phyloP scores from a whole-genome alignment of 2,797 vertebrate genomes.

The Telmatherina bonti region DNA sequence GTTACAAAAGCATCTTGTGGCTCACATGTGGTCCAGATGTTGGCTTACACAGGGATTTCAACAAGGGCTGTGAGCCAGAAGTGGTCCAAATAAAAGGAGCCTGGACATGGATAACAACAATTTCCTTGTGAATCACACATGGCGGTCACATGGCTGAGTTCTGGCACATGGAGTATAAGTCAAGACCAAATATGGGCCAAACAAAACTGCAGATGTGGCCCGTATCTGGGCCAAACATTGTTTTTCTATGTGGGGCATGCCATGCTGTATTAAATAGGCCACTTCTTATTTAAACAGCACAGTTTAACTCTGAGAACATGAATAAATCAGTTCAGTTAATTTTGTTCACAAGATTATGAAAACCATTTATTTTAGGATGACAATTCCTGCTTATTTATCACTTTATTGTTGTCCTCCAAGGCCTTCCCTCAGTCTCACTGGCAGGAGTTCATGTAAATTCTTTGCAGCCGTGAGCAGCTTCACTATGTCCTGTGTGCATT shows the following conservation, averaged over 20 bases:
- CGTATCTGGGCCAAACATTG: neutral
- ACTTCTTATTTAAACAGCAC: neutral
- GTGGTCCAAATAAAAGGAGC: neutral
- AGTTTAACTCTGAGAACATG: neutral
- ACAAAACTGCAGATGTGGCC: neutral
- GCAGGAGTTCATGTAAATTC: slow-evolving; percentile 28
- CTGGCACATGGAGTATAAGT: neutral
- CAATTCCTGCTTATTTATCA: slow-evolving; percentile 31
- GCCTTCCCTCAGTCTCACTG: slow-evolving; percentile 26
- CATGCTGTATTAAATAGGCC: neutral
- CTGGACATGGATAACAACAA: neutral
- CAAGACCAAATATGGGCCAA: neutral
- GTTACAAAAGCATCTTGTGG: neutral
- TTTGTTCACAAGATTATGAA: slow-evolving; percentile 2
- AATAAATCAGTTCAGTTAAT: slow-evolving; percentile 17
- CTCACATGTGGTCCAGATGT: neutral
- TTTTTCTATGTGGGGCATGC: neutral
- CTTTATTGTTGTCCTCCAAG: slow-evolving; percentile 35
- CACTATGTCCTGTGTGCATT: slow-evolving; percentile 20
- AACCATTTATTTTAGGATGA: neutral
- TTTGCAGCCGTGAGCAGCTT: slow-evolving; percentile 46
- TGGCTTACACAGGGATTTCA: neutral
- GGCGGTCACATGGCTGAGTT: neutral
- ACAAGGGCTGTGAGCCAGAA: neutral
- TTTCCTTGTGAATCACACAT: neutral